A percentile compares a stretch with the other conserved stretches of the same genome.
These are phyloP conservation scores for Osmoderma eremita DNA, from an alignment of 2,888 invertebrate genomes.

Conservation along the genomic window DNA sequence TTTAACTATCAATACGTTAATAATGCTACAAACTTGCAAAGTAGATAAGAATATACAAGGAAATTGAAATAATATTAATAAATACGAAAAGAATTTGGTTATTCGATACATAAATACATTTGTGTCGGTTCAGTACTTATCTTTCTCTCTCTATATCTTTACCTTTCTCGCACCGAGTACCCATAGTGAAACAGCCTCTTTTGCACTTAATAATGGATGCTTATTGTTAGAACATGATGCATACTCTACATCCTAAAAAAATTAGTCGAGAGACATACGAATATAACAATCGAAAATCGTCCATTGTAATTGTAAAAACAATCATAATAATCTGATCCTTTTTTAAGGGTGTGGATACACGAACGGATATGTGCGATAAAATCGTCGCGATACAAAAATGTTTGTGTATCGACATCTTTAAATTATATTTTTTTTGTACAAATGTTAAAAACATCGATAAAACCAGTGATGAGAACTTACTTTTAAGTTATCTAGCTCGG, in stretches of 20 bases:
- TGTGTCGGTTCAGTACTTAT: slow-evolving; percentile 30
- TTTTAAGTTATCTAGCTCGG: slow-evolving; percentile 88
- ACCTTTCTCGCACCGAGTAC: slow-evolving; percentile 94
- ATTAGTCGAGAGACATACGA: slow-evolving; percentile 49
- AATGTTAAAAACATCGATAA: neutral
- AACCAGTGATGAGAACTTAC: slow-evolving; percentile 65
- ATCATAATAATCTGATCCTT: neutral
- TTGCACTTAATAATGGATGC: slow-evolving; percentile 89
- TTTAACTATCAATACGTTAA: too few species aligned
- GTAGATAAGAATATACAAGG: slow-evolving; percentile 5
- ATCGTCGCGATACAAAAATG: slow-evolving; percentile 1
- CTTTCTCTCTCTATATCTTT: slow-evolving; percentile 53
- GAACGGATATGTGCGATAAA: neutral
- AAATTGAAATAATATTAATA: slow-evolving; percentile 11
- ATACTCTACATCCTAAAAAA: slow-evolving; percentile 76
- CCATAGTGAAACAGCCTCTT: slow-evolving; percentile 94
- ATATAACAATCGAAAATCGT: neutral
- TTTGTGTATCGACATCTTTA: neutral
- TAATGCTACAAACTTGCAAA: neutral
- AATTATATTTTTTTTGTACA: neutral
- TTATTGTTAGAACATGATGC: slow-evolving; percentile 73
- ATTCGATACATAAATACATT: slow-evolving; percentile 18
- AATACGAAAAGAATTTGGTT: slow-evolving; percentile 41
- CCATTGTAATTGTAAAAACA: neutral
- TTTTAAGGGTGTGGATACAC: too few species aligned